Evolutionary conservation across 2,888 invertebrate species (phyloP), one percentile per base, ranked within the genome.

Genomic region (Agapetus fuscipes): DNA sequence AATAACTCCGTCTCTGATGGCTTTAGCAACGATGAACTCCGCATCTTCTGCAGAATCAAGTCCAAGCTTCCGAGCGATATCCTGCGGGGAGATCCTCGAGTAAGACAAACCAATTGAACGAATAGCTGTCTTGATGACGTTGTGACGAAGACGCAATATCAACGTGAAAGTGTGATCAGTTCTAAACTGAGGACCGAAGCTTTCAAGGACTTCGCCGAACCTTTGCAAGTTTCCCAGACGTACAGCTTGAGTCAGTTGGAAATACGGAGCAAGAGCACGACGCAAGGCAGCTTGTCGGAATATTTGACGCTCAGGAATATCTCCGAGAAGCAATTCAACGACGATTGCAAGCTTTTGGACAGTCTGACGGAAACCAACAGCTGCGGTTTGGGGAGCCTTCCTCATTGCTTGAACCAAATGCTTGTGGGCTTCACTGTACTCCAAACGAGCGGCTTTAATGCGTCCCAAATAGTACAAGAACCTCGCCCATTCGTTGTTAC

Each of bases 401-500:
- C 98, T 77, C 56, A 96, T 72, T 1, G 88, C 85, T 58, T 97
- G 96, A 9, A 96, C 82, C 43, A 99, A 71, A 64, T 97, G 90
- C 58, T 95, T 95, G 54, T 96, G 94, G 2, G 98, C 97, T 54
- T 90, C 87, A 52, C 94, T 93, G 67, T 99, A 98, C 59, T 98
- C 96, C 45, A 99, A 68, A 53, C 95, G 81, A n/a, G 96, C 94
- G 20, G 97, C 94, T 64, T 97, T 97, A 50, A 99, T 97, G 52
- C 96, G 80, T 6, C 97, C 96, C 56, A 96, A 73, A 60, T 98
- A 98, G 60, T 94, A 98, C 51, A 96, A 73, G 61, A 90, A 97
- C 57, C 98, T 76, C 3, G 98, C 97, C 90, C 95, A 95, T 59
- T 98, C 97, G 68, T 97, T 98, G 61, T 97, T 98, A 56, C 94